These are phyloP conservation scores for Spilogale gracilis DNA, from an alignment of 2,113 vertebrate genomes.

Conservation along the genomic window DNA sequence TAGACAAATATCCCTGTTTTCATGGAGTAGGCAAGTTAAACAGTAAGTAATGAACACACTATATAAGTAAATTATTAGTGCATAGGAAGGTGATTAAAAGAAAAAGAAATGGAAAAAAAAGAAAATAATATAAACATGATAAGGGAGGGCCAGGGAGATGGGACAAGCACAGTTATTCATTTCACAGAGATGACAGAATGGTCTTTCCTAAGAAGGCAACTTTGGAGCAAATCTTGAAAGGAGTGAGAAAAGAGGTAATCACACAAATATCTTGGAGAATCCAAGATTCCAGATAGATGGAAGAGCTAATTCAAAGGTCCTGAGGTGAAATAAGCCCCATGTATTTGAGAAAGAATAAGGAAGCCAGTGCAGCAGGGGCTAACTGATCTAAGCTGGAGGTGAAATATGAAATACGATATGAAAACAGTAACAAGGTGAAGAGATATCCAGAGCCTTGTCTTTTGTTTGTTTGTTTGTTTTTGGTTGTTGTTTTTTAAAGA, in stretches of 20 bases:
- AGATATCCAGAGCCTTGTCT: background rate
- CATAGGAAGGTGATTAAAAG: background rate
- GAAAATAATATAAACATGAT: background rate
- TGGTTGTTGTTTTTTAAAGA: too few relatives aligned
- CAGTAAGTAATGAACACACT: background rate
- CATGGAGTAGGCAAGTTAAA: background rate
- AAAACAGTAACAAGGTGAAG: accelerated
- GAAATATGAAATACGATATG: background rate
- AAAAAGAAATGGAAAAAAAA: background rate
- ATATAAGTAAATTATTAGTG: background rate
- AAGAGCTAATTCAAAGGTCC: background rate
- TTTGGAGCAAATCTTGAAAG: background rate
- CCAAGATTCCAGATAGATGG: background rate
- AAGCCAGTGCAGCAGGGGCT: background rate
- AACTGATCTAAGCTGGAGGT: background rate
- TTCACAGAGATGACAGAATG: background rate
- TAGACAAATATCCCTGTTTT: too few relatives aligned
- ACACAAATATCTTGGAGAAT: background rate
- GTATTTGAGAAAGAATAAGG: background rate
- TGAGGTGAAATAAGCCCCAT: background rate
- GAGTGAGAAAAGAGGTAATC: background rate
- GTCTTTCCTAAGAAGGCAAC: background rate
- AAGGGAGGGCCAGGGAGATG: background rate
- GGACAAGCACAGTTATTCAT: background rate
- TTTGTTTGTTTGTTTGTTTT: too few relatives aligned